These are phyloP conservation scores for Belgica antarctica DNA, from an alignment of 2,888 invertebrate species.

Conservation along the genomic window DNA sequence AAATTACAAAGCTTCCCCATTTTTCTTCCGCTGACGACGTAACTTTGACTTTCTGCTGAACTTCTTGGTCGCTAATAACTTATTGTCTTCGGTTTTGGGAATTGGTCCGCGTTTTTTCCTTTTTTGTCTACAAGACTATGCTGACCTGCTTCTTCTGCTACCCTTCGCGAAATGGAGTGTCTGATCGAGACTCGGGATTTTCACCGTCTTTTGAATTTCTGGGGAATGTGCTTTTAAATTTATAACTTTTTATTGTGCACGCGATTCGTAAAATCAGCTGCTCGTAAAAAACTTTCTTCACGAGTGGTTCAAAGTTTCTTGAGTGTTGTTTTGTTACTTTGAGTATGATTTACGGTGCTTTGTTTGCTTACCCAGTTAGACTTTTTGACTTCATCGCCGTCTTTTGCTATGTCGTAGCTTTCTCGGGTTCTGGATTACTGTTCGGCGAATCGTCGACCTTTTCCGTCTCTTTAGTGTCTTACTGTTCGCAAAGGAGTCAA, in stretches of 20 bases:
- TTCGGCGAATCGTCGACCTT: constrained; percentile 26
- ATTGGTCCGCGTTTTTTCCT: not conserved
- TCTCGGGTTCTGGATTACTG: not conserved
- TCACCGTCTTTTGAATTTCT: not conserved
- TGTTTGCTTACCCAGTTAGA: not conserved
- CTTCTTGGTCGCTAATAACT: not conserved
- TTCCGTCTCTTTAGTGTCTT: not conserved
- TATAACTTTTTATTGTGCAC: not conserved
- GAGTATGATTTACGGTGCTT: not conserved
- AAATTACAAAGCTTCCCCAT: not conserved
- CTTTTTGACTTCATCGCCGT: not conserved
- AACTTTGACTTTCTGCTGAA: constrained; percentile 1
- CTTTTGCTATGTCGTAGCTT: not conserved
- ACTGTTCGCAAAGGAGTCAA: constrained; percentile 33
- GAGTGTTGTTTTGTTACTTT: not conserved
- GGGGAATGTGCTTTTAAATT: too few relatives aligned
- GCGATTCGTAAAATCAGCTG: not conserved
- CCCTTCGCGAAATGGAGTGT: not conserved
- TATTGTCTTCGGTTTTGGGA: not conserved
- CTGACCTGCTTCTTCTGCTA: constrained; percentile 20
- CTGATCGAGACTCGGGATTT: not conserved
- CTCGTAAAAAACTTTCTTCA: not conserved
- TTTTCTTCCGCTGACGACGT: not conserved
- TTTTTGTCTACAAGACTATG: constrained; percentile 3
- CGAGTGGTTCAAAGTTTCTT: not conserved